These are phyloP conservation scores for Eilema caniola DNA, from an alignment of 2,888 invertebrate genomes.

Conservation along the genomic window DNA sequence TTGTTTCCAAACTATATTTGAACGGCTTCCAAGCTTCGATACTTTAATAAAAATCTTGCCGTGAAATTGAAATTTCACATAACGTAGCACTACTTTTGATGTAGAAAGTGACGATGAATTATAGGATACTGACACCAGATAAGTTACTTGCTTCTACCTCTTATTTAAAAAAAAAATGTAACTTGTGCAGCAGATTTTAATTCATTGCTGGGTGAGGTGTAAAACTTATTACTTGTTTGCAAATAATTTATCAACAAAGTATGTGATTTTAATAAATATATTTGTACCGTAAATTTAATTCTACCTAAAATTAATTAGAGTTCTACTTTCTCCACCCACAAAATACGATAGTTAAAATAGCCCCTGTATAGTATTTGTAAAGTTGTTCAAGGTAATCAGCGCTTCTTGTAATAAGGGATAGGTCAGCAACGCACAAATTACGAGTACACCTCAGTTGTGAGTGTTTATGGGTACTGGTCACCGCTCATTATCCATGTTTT, in stretches of 20 bases:
- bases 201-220: slow-evolving; percentile 39
- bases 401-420: not conserved
- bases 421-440: not conserved
- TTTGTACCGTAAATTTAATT: too few relatives aligned
- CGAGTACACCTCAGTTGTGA: not conserved
- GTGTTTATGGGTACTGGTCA: not conserved
- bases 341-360: not conserved
- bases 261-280: too few relatives aligned
- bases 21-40: slow-evolving; percentile 70
- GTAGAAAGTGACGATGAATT: slow-evolving; percentile 41
- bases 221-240: not conserved
- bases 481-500: too few relatives aligned
- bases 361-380: not conserved
- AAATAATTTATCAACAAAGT: not conserved
- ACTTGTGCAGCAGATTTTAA: slow-evolving; percentile 63
- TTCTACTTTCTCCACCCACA: too few relatives aligned
- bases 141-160: slow-evolving; percentile 44
- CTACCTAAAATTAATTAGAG: too few relatives aligned
- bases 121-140: slow-evolving; percentile 44
- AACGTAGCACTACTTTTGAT: slow-evolving; percentile 62
- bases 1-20: slow-evolving; percentile 84
- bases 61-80: slow-evolving; percentile 79
- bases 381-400: not conserved
- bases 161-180: slow-evolving; percentile 55
- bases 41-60: slow-evolving; percentile 74